These are phyloP conservation scores for Dicaeum eximium DNA, from an alignment of 2,113 vertebrate genomes.

Conservation along the genomic window DNA sequence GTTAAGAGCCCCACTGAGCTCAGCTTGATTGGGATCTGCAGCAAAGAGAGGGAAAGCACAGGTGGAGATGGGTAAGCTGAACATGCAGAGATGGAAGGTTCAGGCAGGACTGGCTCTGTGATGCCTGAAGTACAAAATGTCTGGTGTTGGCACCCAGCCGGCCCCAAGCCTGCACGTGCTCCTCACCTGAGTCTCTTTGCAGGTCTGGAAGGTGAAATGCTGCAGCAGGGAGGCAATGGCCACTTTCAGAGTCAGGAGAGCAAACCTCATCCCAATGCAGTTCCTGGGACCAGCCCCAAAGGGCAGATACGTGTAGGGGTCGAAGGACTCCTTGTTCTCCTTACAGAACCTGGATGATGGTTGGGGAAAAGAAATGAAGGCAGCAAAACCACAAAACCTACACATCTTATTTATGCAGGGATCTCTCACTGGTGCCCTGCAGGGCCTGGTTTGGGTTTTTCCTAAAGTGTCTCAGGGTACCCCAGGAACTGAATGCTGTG, in stretches of 20 bases:
- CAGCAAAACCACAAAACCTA: not conserved
- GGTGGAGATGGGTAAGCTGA: not conserved
- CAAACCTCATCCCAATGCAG: slow-evolving; percentile 86
- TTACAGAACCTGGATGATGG: slow-evolving; percentile 78
- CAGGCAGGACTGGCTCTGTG: accelerated
- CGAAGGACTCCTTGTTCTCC: slow-evolving; percentile 71
- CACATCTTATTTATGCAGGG: not conserved
- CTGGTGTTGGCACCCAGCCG: accelerated
- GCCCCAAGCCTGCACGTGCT: accelerated
- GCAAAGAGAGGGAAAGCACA: not conserved
- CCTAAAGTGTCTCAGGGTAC: not conserved
- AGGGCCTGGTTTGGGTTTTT: not conserved
- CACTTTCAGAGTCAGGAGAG: slow-evolving; percentile 76
- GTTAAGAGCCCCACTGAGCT: slow-evolving; percentile 44
- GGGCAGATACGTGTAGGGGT: slow-evolving; percentile 76
- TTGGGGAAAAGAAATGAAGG: not conserved
- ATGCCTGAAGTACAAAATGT: not conserved
- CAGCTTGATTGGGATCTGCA: slow-evolving; percentile 77
- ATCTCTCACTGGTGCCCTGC: not conserved
- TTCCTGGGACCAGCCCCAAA: slow-evolving; percentile 85
- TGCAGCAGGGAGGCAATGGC: slow-evolving; percentile 71
- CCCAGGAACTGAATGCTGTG: accelerated
- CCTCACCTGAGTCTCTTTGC: slow-evolving; percentile 83
- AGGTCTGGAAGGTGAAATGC: slow-evolving; percentile 75
- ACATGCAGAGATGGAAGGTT: not conserved